Base-by-base conservation (phyloP, 2,888 invertebrate species). In the Agonopterix arenella region DNA sequence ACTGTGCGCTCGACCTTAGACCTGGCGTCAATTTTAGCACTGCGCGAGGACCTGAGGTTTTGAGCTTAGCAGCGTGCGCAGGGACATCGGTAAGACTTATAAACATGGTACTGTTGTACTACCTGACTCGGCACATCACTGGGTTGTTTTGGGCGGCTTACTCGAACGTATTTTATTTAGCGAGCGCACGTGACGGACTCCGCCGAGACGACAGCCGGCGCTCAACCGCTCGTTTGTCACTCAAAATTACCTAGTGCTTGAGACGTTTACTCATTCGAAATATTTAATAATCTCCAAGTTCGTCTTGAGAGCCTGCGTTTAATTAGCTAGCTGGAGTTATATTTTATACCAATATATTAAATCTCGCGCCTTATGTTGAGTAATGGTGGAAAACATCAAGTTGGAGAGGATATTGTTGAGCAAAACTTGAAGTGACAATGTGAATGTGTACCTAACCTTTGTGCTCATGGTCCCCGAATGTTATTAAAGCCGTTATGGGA, bases 141-240 rank as follows among this genome's bases (percentile, higher is more conserved):
- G 43, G 11, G 36, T 10, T 9, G 47, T 11, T 10, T 59, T 62
- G 59, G 60, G 61, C 60, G 61, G 67, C 68, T 71, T 65, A 66
- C 72, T 74, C 57, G 68, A 71, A 70, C 68, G 72, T 77, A 76
- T 79, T 82, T 81, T 80, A 82, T 81, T 77, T 79, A 79, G 70
- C 60, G 67, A 59, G 74, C 71, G 76, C 73, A 79, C 80, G 81
- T 79, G 77, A 74, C 73, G 70, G 69, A 68, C 69, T 70, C 61
- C 61, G 55, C 58, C 66, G 58, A 58, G 43, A 40, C 40, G 9
- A 10, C 79, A 76, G 73, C 73, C 73, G 79, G 70, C 62, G 75
- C 67, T 69, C 73, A 69, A 69, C 75, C 76, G 76, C 74, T 77
- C 80, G 71, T 83, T 83, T 82, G 77, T 84, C 78, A 78, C 70